phyloP scores from a whole-genome alignment of 2,113 vertebrate species.

The Chionis minor region DNA sequence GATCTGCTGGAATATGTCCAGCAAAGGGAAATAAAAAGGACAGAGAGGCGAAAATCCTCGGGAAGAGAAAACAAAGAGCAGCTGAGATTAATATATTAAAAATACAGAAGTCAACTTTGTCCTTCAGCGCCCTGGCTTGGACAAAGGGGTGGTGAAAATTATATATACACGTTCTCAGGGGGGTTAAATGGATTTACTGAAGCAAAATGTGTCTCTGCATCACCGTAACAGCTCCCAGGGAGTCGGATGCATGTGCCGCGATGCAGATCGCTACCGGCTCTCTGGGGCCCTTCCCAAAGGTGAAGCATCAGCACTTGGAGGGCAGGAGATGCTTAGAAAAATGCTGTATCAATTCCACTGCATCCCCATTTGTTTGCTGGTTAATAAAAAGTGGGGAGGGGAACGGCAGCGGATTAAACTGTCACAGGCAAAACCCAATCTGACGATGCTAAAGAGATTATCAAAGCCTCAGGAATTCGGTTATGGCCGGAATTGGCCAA shows the following conservation, averaged over 20 bases:
- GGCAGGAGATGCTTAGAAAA: not conserved
- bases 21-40: not conserved
- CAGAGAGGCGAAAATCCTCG: not conserved
- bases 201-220: not conserved
- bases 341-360: not conserved
- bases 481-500: not conserved
- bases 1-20: not conserved
- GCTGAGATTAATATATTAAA: conserved; percentile 2
- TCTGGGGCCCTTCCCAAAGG: conserved; percentile 22
- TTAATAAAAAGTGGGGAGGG: not conserved
- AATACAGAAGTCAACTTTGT: not conserved
- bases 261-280: not conserved
- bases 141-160: not conserved
- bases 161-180: not conserved
- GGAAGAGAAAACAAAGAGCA: not conserved
- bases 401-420: fast-evolving
- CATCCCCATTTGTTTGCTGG: not conserved
- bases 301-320: not conserved
- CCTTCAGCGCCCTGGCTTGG: not conserved
- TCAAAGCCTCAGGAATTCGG: not conserved
- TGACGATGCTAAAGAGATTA: conserved; percentile 28
- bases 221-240: not conserved
- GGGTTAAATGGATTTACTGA: not conserved
- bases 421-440: not conserved
- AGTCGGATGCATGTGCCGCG: not conserved